A percentile compares a stretch with the other conserved stretches of the same genome.
Conservation (phyloP, 2,797 vertebrate species). For the Triplophysa yarkandensis region DNA sequence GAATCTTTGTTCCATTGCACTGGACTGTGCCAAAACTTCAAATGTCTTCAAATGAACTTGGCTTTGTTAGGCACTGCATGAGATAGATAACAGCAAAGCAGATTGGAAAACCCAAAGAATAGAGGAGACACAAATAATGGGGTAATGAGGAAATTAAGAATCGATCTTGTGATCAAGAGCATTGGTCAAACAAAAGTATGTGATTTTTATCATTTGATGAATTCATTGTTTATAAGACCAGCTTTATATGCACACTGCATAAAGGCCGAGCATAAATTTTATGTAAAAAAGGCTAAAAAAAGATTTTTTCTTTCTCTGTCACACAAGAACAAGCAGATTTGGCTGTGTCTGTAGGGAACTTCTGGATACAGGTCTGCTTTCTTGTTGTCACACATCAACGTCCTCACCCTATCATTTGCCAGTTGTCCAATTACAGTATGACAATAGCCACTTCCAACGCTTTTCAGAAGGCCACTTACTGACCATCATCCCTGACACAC, state of each 20-base stretch:
- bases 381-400: slow-evolving; percentile 23
- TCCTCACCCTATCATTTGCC: slow-evolving; percentile 27
- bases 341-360: neutral
- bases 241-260: neutral
- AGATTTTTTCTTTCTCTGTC: neutral
- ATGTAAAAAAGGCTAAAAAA: neutral
- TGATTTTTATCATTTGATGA: neutral
- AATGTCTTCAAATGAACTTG: slow-evolving; percentile 16
- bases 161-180: neutral
- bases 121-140: neutral
- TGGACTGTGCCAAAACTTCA: neutral
- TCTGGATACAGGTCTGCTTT: slow-evolving; percentile 14
- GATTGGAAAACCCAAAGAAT: neutral
- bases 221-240: neutral
- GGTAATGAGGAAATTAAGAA: neutral
- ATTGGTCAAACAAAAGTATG: neutral
- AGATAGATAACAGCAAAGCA: neutral
- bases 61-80: neutral
- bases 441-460: slow-evolving; percentile 4
- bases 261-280: neutral
- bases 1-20: slow-evolving; percentile 21
- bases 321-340: neutral
- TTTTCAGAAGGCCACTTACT: slow-evolving; percentile 9
- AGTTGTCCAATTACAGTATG: slow-evolving; percentile 27
- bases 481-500: slow-evolving; percentile 5